Evolutionary conservation across 2,113 vertebrate species (phyloP), one percentile per base, ranked within the genome.

Genomic region (Glaucomys volans): DNA sequence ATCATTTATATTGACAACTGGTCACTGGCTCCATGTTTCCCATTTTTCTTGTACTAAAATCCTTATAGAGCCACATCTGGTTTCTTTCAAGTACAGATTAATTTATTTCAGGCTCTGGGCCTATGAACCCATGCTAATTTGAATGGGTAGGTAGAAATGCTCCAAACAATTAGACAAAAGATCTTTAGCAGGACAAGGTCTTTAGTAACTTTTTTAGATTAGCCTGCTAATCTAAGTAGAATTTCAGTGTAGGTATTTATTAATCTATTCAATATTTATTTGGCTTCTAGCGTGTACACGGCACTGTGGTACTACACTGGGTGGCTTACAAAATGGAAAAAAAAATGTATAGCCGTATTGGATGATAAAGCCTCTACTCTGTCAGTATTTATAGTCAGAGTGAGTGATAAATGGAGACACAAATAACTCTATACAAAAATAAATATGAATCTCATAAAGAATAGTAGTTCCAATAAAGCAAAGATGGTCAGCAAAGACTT

Each of bases 51-150:
- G 42, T 40, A 72, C 37, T 92, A 59, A 95, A 97, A 91, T 66
- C 86, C 71, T 80, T 87, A 28, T 3, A 69, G 0, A 42, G 62
- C 42, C 86, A 90, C 40, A 59, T 40, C 79, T 84, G 64, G 35
- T 84, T 94, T 59, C 86, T 95, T 95, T 89, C 75, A 90, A 79
- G 74, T 71, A 91, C 16, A 77, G 74, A 91, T 82, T 37, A 84
- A 90, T 96, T 90, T 93, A 90, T 87, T 94, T 93, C 50, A 83
- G 77, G 44, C 66, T 83, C 64, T 62, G 17, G 62, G 50, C 52
- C 75, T 74, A 57, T 81, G 96, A 97, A 96, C 87, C 71, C 66
- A 87, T 26, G 40, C 64, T 95, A 86, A 94, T 84, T 96, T 96
- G 50, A 95, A 97, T 76, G 37, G 50, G 82, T 80, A 95, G 96